A percentile compares a stretch with the other conserved stretches of the same genome.
Evolutionary conservation across 2,888 invertebrate species (phyloP).

Genomic region (Muscina levida): DNA sequence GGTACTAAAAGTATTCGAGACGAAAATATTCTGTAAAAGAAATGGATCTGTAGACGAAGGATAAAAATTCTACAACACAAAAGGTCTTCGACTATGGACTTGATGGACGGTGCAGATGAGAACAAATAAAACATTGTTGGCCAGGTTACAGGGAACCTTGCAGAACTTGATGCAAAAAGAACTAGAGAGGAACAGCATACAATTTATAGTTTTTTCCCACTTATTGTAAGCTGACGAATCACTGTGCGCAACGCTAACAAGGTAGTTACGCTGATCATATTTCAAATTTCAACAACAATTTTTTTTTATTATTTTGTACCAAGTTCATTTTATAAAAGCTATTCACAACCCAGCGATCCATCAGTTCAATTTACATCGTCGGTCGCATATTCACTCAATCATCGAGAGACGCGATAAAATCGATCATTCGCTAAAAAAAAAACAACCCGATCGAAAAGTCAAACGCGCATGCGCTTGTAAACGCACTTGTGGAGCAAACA

Average conservation of each 20-base stretch:
- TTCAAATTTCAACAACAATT: constrained; percentile 81
- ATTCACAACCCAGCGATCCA: constrained; percentile 42
- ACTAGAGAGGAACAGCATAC: too few relatives aligned
- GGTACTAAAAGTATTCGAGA: too few relatives aligned
- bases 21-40: too few relatives aligned
- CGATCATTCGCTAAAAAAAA: background rate
- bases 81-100: too few relatives aligned
- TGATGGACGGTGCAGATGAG: background rate
- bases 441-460: constrained; percentile 1
- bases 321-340: constrained; percentile 63
- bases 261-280: constrained; percentile 81
- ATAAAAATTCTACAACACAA: too few relatives aligned
- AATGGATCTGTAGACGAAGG: too few relatives aligned
- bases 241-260: background rate
- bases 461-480: constrained; percentile 44
- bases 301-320: constrained; percentile 25
- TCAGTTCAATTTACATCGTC: constrained; percentile 59
- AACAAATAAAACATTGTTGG: too few relatives aligned
- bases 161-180: too few relatives aligned
- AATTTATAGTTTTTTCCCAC: background rate
- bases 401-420: constrained; percentile 2
- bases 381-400: background rate
- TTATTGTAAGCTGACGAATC: background rate
- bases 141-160: too few relatives aligned
- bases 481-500: constrained; percentile 10